Percentiles rank a stretch among this genome's conserved stretches.
phyloP scores from a whole-genome alignment of 1,140 invertebrate genomes.

The Polypedilum vanderplanki region DNA sequence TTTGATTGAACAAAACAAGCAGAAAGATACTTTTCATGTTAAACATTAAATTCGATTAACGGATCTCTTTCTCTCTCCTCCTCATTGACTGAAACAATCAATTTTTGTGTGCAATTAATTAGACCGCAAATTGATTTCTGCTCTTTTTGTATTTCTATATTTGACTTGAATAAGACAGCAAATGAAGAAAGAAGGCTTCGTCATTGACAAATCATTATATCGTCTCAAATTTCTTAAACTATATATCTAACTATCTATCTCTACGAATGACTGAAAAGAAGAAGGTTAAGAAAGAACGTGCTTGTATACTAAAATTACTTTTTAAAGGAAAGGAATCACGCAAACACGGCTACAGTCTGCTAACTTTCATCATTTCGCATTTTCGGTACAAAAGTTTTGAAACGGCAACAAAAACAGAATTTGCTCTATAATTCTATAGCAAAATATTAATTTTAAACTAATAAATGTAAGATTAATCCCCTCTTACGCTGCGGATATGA shows the following conservation, averaged over 20 bases:
- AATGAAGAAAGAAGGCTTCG: no score
- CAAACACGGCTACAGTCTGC: neutral
- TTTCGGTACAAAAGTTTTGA: neutral
- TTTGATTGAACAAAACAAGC: conserved; percentile 21
- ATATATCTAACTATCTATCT: no score
- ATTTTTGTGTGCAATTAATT: conserved; percentile 24
- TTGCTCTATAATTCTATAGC: neutral
- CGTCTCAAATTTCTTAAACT: no score
- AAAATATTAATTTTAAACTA: no score
- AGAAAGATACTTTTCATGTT: conserved; percentile 15
- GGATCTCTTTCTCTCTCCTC: neutral
- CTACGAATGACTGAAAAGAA: neutral
- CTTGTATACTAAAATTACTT: neutral
- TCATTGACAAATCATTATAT: no score
- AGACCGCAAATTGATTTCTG: conserved; percentile 28
- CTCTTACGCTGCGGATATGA: no score
- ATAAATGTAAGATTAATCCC: no score
- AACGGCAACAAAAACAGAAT: no score
- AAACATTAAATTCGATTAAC: conserved; percentile 19
- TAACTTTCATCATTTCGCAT: conserved; percentile 6
- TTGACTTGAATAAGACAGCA: neutral
- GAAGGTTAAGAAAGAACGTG: neutral
- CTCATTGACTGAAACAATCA: neutral
- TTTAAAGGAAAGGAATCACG: conserved; percentile 18
- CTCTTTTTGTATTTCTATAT: neutral